Evolutionary conservation across 2,888 invertebrate species (phyloP).

Genomic region (Spodoptera exigua): DNA sequence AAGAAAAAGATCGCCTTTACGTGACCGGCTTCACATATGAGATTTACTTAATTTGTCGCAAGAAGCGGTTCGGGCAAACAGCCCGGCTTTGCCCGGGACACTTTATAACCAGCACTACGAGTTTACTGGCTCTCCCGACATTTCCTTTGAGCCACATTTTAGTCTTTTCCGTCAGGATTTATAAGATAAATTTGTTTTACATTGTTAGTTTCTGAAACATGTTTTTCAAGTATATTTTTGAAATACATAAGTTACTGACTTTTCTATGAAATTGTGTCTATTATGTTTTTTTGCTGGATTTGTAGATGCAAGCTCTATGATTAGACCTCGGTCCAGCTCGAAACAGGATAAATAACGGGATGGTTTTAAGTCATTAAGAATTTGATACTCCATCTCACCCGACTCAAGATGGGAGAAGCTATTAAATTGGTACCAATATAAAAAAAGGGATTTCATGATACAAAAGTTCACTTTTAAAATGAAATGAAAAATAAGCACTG

Average conservation of each 20-base stretch:
- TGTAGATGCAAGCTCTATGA: too few species aligned
- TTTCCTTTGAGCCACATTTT: slow-evolving; percentile 35
- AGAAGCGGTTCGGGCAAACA: slow-evolving; percentile 60
- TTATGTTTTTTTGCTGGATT: too few species aligned
- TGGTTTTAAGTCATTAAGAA: too few species aligned
- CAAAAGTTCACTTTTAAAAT: too few species aligned
- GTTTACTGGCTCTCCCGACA: slow-evolving; percentile 32
- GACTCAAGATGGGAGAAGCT: too few species aligned
- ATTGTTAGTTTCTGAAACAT: slow-evolving; percentile 28
- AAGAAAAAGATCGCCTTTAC: slow-evolving; percentile 69
- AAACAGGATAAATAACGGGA: too few species aligned
- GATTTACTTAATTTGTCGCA: slow-evolving; percentile 78
- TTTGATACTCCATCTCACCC: too few species aligned
- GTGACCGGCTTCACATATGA: slow-evolving; percentile 76
- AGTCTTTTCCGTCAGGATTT: slow-evolving; percentile 17
- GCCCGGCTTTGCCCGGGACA: slow-evolving; percentile 62
- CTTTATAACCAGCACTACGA: slow-evolving; percentile 55
- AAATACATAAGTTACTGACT: neutral
- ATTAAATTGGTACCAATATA: too few species aligned
- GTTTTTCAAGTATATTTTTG: slow-evolving; percentile 9
- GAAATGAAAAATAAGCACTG: too few species aligned
- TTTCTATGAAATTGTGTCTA: too few species aligned
- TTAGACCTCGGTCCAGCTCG: too few species aligned
- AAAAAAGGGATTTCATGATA: too few species aligned
- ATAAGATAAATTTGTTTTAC: slow-evolving; percentile 3